Evolutionary conservation across 2,888 invertebrate species (phyloP).

Genomic region (Zygaena filipendulae): DNA sequence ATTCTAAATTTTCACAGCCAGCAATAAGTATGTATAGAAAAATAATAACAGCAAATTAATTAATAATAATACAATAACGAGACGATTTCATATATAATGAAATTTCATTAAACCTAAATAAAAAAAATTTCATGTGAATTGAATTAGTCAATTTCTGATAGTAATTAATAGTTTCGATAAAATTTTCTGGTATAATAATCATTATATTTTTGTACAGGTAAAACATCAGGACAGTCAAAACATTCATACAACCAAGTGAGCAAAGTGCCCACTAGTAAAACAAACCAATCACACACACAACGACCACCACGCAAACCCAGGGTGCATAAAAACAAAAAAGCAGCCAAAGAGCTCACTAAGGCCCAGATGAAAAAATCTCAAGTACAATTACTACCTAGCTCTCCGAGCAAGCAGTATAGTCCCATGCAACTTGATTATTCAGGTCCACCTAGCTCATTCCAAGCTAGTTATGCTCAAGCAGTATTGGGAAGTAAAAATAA

Average conservation of each 20-base stretch:
- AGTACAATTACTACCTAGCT: constrained; percentile 35
- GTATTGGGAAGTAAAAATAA: constrained; percentile 44
- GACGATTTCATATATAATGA: no score
- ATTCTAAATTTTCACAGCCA: constrained; percentile 59
- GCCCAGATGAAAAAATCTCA: constrained; percentile 42
- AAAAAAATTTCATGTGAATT: no score
- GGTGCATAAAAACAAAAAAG: constrained; percentile 26
- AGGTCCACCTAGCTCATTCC: constrained; percentile 52
- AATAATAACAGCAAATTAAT: no score
- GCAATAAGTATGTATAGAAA: constrained; percentile 50
- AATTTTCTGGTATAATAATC: constrained; percentile 5
- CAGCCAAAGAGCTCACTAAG: constrained; percentile 15
- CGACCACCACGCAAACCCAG: constrained; percentile 38
- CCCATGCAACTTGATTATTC: constrained; percentile 39
- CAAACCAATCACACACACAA: constrained; percentile 38
- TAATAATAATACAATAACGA: no score
- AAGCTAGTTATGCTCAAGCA: constrained; percentile 58
- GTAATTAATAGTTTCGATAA: constrained; percentile 2
- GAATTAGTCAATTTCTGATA: no score
- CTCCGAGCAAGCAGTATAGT: constrained; percentile 40
- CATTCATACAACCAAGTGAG: constrained; percentile 65
- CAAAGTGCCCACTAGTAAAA: constrained; percentile 63
- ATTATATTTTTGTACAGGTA: constrained; percentile 34
- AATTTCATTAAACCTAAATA: no score
- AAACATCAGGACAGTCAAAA: constrained; percentile 56